phyloP scores from a whole-genome alignment of 2,113 vertebrate genomes.

The Neomonachus schauinslandi region DNA sequence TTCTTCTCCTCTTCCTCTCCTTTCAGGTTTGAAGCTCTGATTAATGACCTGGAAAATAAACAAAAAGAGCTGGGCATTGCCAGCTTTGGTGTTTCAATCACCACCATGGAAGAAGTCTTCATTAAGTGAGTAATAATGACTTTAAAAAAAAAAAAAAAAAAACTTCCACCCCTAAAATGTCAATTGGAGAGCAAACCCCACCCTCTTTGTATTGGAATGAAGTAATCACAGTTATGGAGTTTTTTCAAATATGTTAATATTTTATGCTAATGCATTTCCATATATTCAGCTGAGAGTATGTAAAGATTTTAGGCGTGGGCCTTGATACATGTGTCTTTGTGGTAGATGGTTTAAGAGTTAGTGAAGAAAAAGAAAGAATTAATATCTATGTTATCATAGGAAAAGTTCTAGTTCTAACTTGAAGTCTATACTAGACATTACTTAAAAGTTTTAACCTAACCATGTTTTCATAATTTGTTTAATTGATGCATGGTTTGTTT shows the following conservation, averaged over 20 bases:
- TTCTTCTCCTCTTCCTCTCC: not conserved
- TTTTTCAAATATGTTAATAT: slow-evolving; percentile 10
- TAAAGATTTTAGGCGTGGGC: not conserved
- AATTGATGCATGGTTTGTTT: not conserved
- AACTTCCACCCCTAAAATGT: not conserved
- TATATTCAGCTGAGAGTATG: not conserved
- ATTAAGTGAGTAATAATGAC: slow-evolving; percentile 88
- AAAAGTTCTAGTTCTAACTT: slow-evolving; percentile 3
- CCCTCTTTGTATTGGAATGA: not conserved
- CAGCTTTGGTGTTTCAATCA: slow-evolving; percentile 94
- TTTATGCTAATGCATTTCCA: not conserved
- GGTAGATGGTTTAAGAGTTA: not conserved
- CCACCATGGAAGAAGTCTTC: slow-evolving; percentile 98
- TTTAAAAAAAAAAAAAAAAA: not conserved
- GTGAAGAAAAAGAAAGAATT: not conserved
- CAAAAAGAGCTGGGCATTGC: slow-evolving; percentile 93
- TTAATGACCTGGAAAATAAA: slow-evolving; percentile 93
- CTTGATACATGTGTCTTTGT: not conserved
- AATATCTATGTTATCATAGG: not conserved
- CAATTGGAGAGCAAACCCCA: not conserved
- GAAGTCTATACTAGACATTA: not conserved
- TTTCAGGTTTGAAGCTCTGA: slow-evolving; percentile 93
- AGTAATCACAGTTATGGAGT: not conserved
- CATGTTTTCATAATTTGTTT: not conserved
- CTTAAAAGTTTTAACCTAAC: not conserved